Conservation (phyloP, 2,113 vertebrate genomes). For the Bambusicola thoracicus region DNA sequence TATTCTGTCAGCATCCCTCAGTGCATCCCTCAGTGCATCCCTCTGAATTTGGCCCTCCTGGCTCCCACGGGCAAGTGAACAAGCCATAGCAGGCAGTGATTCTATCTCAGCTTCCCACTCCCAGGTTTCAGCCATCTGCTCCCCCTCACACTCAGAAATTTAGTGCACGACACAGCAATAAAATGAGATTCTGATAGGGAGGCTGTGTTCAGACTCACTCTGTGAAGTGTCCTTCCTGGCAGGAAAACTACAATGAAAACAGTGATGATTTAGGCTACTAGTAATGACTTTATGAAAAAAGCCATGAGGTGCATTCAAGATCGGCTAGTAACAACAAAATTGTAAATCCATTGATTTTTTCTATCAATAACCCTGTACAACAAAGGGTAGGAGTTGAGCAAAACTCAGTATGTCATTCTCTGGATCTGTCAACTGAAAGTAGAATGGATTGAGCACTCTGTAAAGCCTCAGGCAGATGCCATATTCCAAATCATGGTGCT, state of each 20-base stretch:
- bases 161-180: not conserved
- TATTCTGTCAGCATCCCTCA: not conserved
- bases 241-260: slow-evolving; percentile 26
- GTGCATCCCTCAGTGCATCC: not conserved
- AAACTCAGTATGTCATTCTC: not conserved
- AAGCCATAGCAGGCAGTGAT: slow-evolving; percentile 32
- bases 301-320: not conserved
- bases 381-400: not conserved
- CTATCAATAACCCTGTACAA: not conserved
- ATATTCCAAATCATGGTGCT: not conserved
- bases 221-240: not conserved
- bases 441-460: not conserved
- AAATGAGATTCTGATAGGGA: not conserved
- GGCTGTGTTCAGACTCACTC: slow-evolving; percentile 18
- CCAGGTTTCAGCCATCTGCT: slow-evolving; percentile 56
- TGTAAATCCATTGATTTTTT: slow-evolving; percentile 17
- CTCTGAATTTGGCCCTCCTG: slow-evolving; percentile 17
- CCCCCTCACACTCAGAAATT: slow-evolving; percentile 16
- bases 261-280: not conserved
- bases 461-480: slow-evolving; percentile 9
- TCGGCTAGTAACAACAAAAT: not conserved
- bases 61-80: slow-evolving; percentile 53
- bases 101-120: slow-evolving; percentile 50
- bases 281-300: not conserved
- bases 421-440: not conserved